These are phyloP conservation scores for Sparidentex hasta DNA, from an alignment of 2,797 vertebrate genomes.

Conservation along the genomic window DNA sequence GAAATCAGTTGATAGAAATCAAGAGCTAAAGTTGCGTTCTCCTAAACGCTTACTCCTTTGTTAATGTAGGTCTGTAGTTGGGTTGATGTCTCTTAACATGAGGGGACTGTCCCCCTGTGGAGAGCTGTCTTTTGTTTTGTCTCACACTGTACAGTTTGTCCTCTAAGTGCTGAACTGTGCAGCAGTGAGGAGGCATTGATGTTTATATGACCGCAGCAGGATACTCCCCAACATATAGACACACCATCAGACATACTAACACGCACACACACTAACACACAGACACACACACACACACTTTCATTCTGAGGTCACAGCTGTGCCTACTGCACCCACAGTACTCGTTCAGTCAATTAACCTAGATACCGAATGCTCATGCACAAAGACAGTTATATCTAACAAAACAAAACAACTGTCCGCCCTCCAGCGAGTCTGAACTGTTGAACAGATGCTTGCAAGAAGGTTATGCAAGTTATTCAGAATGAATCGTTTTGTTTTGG, in stretches of 20 bases:
- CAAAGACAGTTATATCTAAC: conserved; percentile 60
- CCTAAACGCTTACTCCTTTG: background rate
- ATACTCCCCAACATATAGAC: conserved; percentile 46
- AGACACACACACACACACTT: background rate
- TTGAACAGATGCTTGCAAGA: conserved; percentile 56
- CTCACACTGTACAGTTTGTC: conserved; percentile 30
- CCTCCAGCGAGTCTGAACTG: conserved; percentile 40
- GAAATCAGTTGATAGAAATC: background rate
- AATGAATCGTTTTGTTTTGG: background rate
- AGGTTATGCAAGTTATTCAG: conserved; percentile 13
- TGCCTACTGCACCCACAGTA: conserved; percentile 59
- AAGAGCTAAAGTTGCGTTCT: background rate
- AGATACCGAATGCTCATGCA: conserved; percentile 61
- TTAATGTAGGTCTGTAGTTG: background rate
- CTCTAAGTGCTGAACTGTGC: conserved; percentile 27
- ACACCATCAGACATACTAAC: conserved; percentile 19
- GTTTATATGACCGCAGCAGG: conserved; percentile 57
- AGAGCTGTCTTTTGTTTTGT: conserved; percentile 23
- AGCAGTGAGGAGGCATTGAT: conserved; percentile 45
- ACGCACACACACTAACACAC: background rate
- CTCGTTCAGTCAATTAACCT: conserved; percentile 74
- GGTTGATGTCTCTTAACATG: background rate
- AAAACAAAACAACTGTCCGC: conserved; percentile 61
- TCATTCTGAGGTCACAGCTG: conserved; percentile 73
- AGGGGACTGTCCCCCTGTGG: background rate